Base-by-base conservation (phyloP, 2,113 vertebrate species). In the Scophthalmus maximus region DNA sequence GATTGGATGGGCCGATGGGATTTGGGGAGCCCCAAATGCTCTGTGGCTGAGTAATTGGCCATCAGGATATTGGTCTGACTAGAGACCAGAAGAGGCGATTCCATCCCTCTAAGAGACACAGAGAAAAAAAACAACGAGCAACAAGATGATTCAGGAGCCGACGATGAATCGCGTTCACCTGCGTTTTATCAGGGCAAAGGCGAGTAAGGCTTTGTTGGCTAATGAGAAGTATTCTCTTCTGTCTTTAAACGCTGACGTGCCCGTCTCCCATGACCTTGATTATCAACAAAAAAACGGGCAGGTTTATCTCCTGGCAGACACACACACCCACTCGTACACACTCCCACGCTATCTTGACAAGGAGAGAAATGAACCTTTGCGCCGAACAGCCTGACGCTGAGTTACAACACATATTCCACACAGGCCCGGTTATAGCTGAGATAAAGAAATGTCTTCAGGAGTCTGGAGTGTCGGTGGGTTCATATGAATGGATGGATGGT, bases 271-370 rank as follows among this genome's bases (percentile, higher is more conserved):
- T 86, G 83, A 91, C 86, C 88, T 91, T 87, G 76, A 84, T 86
- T 88, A 73, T 55, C 58, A 83, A 77, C 75, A 76, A 61, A 83
- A 76, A 61, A 83, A 68, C 80, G 57, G 64, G 51, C 82, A 83
- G 87, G 86, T 86, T 83, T 84, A 91, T 87, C 76, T 63, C 52
- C 62, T 50, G 73, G 51, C 47, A 7, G 53, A 78, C 79, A 84
- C 73, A 61, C 67, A 50, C 66, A 53, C 62, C 0, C 49, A 17
- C 64, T 30, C 66, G 5, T 49, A 84, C 52, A 58, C 75, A 14
- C n/a, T n/a, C n/a, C n/a, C n/a, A 46, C 61, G 18, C 80, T 85
- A 86, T 85, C 87, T 81, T 84, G 87, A 89, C 87, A 90, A 65
- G 78, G 83, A 70, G 86, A 92, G 78, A 64, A 87, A 88, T 83